Evolutionary conservation across 64 coral and sea anemone species (phyloP).

Genomic region (Montipora sp.): DNA sequence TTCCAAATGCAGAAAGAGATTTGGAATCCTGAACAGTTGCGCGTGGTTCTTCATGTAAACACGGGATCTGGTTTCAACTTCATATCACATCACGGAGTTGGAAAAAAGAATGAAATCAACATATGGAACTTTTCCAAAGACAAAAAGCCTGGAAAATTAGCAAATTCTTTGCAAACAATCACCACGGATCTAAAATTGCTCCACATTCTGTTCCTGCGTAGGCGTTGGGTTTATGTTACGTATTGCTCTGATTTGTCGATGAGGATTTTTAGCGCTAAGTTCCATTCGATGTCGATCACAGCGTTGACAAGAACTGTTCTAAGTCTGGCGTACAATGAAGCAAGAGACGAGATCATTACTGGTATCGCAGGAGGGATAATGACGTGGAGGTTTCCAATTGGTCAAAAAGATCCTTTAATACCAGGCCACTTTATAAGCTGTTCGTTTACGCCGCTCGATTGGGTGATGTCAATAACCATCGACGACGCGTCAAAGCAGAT

Average conservation of each 20-base stretch:
- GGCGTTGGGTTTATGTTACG: constrained; percentile 76
- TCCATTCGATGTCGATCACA: constrained; percentile 66
- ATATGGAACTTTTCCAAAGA: constrained; percentile 88
- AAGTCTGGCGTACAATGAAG: constrained; percentile 85
- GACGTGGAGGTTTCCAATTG: constrained; percentile 90
- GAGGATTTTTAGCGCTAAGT: constrained; percentile 81
- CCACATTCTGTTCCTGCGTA: constrained; percentile 74
- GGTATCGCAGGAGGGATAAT: constrained; percentile 86
- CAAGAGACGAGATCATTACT: constrained; percentile 84
- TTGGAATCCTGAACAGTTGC: constrained; percentile 77
- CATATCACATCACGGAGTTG: constrained; percentile 90
- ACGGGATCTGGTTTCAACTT: constrained; percentile 70
- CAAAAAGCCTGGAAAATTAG: constrained; percentile 25
- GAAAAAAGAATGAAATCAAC: constrained; percentile 85
- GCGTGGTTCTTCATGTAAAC: constrained; percentile 60
- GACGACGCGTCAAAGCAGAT: constrained; percentile 76
- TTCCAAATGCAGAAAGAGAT: constrained; percentile 76
- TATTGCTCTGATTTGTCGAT: constrained; percentile 79
- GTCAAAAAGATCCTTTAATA: constrained; percentile 81
- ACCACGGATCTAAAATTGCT: constrained; percentile 68
- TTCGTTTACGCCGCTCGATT: constrained; percentile 79
- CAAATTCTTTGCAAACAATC: constrained; percentile 35
- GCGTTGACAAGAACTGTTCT: constrained; percentile 72
- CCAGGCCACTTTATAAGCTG: constrained; percentile 67
- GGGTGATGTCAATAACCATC: constrained; percentile 83